Percentiles rank a stretch among this genome's conserved stretches.
phyloP scores from a whole-genome alignment of 2,888 invertebrate genomes.

The Tenthredo mesomela region DNA sequence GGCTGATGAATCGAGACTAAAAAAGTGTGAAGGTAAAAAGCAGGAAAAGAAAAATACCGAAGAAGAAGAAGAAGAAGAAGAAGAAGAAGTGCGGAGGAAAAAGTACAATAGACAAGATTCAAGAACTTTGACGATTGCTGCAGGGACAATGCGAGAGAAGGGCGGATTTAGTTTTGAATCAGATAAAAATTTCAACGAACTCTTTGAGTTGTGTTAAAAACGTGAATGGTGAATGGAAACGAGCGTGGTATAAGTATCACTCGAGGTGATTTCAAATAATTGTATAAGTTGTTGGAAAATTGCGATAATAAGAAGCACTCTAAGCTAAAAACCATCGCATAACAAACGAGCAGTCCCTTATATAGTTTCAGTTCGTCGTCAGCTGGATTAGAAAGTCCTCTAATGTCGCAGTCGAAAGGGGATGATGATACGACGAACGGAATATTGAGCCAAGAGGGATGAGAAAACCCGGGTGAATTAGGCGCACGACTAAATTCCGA shows the following conservation, averaged over 20 bases:
- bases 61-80: neutral
- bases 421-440: neutral
- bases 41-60: too few relatives aligned
- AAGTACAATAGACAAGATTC: neutral
- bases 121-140: neutral
- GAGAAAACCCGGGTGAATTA: neutral
- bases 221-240: neutral
- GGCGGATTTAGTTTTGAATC: neutral
- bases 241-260: neutral
- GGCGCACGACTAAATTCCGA: neutral
- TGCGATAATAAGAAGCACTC: neutral
- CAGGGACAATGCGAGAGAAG: neutral
- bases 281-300: neutral
- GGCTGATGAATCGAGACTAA: neutral
- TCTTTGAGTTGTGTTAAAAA: neutral
- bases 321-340: neutral
- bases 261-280: neutral
- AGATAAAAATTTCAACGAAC: neutral
- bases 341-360: neutral
- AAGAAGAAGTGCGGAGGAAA: neutral
- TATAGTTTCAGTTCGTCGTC: neutral
- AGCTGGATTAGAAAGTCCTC: conserved; percentile 5
- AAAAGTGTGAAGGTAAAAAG: neutral
- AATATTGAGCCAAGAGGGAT: neutral
- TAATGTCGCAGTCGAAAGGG: neutral